Conservation (phyloP, 2,888 invertebrate species). For the Synanthedon myopaeformis region DNA sequence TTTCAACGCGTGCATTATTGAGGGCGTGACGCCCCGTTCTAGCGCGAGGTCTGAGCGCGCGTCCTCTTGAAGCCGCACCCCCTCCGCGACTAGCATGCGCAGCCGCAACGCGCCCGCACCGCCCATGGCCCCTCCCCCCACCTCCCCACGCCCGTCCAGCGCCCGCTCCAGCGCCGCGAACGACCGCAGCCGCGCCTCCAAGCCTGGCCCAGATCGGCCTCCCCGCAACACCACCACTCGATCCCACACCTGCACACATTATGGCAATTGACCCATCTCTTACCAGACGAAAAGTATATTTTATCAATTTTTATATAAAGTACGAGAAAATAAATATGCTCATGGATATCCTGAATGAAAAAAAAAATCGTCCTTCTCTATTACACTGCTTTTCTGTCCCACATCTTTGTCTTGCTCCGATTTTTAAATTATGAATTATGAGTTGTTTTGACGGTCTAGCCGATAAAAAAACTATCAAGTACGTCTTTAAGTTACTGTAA, state of each 20-base stretch:
- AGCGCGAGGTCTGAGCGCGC: constrained; percentile 43
- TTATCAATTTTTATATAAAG: too few relatives aligned
- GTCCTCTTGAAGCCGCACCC: constrained; percentile 73
- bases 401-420: too few relatives aligned
- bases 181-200: constrained; percentile 76
- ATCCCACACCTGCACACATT: constrained; percentile 74
- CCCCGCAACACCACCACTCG: constrained; percentile 47
- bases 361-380: too few relatives aligned
- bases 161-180: constrained; percentile 73
- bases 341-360: too few relatives aligned
- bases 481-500: too few relatives aligned
- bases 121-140: constrained; percentile 57
- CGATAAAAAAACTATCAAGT: too few relatives aligned
- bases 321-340: too few relatives aligned
- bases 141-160: constrained; percentile 73
- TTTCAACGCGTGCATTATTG: constrained; percentile 33
- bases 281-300: too few relatives aligned
- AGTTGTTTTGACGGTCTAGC: too few relatives aligned
- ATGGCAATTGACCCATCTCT: not conserved
- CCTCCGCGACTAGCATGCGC: constrained; percentile 51
- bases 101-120: constrained; percentile 69
- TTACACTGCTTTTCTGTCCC: too few relatives aligned
- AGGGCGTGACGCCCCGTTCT: constrained; percentile 49
- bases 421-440: too few relatives aligned
- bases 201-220: constrained; percentile 47